Evolutionary conservation across 2,888 invertebrate genomes (phyloP).

Genomic region (Alloplasta piceator): DNA sequence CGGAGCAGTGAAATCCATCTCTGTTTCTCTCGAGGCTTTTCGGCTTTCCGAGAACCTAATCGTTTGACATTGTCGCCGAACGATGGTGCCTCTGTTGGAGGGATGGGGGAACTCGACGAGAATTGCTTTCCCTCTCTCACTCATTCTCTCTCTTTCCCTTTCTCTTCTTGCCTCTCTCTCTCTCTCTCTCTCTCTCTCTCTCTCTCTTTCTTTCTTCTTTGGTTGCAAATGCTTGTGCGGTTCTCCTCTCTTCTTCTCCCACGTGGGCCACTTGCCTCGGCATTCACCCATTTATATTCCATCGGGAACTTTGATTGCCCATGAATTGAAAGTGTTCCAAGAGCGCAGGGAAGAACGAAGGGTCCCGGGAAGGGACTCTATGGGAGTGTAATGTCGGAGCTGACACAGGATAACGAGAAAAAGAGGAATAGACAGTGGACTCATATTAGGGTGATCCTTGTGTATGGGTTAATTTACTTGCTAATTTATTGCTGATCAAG

Average conservation of each 20-base stretch:
- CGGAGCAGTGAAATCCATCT: conserved; percentile 1
- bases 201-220: neutral
- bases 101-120: conserved; percentile 5
- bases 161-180: neutral
- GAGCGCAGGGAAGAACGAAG: conserved; percentile 26
- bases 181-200: too few species aligned
- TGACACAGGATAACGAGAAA: neutral
- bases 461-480: too few species aligned
- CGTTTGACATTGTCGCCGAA: conserved; percentile 31
- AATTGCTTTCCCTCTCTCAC: neutral
- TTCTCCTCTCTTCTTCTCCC: neutral
- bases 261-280: conserved; percentile 24
- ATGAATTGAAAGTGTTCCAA: conserved; percentile 62
- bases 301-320: conserved; percentile 63
- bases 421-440: neutral
- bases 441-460: neutral
- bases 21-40: conserved; percentile 21
- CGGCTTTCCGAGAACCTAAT: conserved; percentile 42
- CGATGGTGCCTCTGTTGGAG: neutral
- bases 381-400: neutral
- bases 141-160: too few species aligned
- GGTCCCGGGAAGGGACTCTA: conserved; percentile 17
- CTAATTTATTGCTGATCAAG: too few species aligned
- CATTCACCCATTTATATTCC: conserved; percentile 64
- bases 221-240: neutral